Percentiles rank a stretch among this genome's conserved stretches.
phyloP scores from a whole-genome alignment of 2,797 vertebrate genomes.

The Tapirus indicus region DNA sequence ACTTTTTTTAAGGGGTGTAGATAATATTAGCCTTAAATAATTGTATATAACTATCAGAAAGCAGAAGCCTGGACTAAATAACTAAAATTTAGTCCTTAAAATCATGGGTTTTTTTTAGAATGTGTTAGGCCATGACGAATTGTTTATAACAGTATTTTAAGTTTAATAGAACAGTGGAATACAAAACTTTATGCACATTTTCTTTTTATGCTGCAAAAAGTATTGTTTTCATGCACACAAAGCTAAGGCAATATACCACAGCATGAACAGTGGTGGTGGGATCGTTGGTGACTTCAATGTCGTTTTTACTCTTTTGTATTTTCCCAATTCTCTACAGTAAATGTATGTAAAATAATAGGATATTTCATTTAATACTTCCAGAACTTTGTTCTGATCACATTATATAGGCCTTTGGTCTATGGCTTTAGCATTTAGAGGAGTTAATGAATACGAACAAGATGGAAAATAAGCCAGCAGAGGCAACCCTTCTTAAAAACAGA shows the following conservation, averaged over 20 bases:
- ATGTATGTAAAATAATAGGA: slow-evolving; percentile 6
- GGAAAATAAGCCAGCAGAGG: background rate
- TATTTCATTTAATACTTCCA: background rate
- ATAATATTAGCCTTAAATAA: slow-evolving; percentile 8
- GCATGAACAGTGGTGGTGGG: background rate
- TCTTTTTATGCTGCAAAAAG: background rate
- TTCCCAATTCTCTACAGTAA: background rate
- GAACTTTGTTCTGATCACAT: background rate
- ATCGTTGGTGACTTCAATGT: background rate
- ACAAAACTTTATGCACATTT: background rate
- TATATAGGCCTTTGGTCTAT: background rate
- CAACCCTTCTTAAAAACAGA: background rate
- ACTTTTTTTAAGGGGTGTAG: background rate
- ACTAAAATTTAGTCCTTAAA: slow-evolving; percentile 15
- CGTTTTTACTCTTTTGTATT: background rate
- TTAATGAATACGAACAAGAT: background rate
- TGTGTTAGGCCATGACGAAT: background rate
- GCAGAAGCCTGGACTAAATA: background rate
- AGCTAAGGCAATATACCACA: background rate
- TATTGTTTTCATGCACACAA: background rate
- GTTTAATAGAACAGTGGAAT: background rate
- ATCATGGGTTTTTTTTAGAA: background rate
- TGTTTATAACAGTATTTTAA: background rate
- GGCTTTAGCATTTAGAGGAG: background rate
- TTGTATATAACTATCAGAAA: background rate